Base-by-base conservation (phyloP, 1,140 invertebrate species). In the Ridgeia piscesae region DNA sequence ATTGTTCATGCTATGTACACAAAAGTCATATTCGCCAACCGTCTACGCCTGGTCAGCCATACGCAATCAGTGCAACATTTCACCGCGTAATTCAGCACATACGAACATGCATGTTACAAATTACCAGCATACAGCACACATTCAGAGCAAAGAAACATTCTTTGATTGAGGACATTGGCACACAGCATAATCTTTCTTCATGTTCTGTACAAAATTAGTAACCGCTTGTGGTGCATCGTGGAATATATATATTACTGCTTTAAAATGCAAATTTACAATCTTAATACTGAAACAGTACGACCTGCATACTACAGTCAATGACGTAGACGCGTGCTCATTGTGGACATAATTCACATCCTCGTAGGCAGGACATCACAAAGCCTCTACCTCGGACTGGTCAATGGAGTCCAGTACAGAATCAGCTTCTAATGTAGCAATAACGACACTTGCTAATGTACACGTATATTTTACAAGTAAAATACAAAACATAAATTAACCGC, bases 221-320 rank as follows among this genome's bases (percentile, higher is more conserved):
- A 77, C 58, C 27, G 58, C 27, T 77, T 77, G 6, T 77, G 6
- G 58, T 31, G 58, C 58, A 77, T 77, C 58, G 27, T 77, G 58
- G 58, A 77, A 77, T 77, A 77, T 77, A 77, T 77, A 77, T 77
- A 77, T 77, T 77, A 77, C 58, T 77, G 58, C 14, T 77, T 77
- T 77, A 21, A 77, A 27, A 77, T 77, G 58, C 58, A 77, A 77
- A 77, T 77, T 17, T 77, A 77, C 58, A 77, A 77, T 21, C 11
- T 31, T 77, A 77, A 14, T 77, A 77, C 58, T 77, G 58, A 77
- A 31, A 9, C 58, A 77, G 58, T 77, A 77, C 58, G 27, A 77
- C 0, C 58, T 77, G 58, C 58, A 27, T 77, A 77, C 58, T 77
- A 77, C 58, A 77, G 58, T 17, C 58, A 17, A 77, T 77, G n/a